Conservation (phyloP, 2,888 invertebrate species). For the Nomada goodeniana region DNA sequence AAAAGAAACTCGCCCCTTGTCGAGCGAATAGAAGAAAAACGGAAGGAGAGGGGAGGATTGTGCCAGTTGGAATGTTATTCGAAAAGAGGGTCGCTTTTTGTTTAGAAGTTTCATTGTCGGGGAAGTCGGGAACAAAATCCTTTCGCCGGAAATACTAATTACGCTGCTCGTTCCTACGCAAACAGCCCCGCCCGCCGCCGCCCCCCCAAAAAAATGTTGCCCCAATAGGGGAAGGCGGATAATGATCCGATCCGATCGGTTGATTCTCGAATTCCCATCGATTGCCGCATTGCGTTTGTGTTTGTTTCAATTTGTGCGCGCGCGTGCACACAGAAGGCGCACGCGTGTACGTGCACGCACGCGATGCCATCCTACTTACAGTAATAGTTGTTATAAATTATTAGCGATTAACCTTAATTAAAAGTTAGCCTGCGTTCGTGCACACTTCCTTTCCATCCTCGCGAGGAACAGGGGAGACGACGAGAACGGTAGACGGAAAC, state of each 20-base stretch:
- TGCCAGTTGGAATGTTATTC: neutral
- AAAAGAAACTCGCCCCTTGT: neutral
- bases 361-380: slow-evolving; percentile 47
- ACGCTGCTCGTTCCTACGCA: neutral
- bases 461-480: neutral
- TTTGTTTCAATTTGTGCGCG: slow-evolving; percentile 2
- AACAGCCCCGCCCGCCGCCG: neutral
- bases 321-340: slow-evolving; percentile 9
- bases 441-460: neutral
- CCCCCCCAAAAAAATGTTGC: neutral
- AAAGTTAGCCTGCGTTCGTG: slow-evolving; percentile 18
- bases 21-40: neutral
- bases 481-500: slow-evolving; percentile 3
- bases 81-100: neutral
- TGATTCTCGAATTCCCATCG: slow-evolving; percentile 7
- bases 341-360: slow-evolving; percentile 33
- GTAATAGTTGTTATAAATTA: slow-evolving; percentile 43
- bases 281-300: slow-evolving; percentile 2
- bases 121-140: neutral
- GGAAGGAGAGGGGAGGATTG: neutral
- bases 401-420: slow-evolving; percentile 40
- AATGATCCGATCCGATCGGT: neutral
- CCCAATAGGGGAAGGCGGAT: neutral
- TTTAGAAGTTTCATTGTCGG: neutral
- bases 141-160: neutral